Conservation (phyloP, 2,797 vertebrate genomes). For the Austrolebias charrua region DNA sequence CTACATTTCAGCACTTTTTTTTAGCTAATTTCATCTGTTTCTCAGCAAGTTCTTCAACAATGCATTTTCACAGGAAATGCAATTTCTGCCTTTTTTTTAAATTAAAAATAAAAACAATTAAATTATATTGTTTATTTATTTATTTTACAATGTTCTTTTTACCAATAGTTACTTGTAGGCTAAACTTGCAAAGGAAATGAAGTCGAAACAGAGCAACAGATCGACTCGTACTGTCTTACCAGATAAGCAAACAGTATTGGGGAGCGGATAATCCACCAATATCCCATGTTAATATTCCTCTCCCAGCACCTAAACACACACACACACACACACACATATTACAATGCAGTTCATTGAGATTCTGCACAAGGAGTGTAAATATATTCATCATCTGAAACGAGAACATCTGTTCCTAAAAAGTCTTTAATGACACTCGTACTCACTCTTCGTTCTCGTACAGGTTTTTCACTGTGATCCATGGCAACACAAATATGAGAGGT, state of each 20-base stretch:
- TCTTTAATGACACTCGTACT: constrained; percentile 64
- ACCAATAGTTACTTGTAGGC: too few species aligned
- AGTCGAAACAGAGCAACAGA: background rate
- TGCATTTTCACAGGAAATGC: too few species aligned
- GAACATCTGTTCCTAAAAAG: background rate
- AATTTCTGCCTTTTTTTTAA: too few species aligned
- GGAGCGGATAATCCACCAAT: constrained; percentile 95
- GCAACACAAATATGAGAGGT: constrained; percentile 88
- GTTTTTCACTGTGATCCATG: constrained; percentile 89
- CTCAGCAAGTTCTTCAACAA: too few species aligned
- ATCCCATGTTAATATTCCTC: constrained; percentile 93
- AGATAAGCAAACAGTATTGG: constrained; percentile 90
- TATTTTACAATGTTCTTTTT: too few species aligned
- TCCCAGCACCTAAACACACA: constrained; percentile 88
- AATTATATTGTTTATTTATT: too few species aligned
- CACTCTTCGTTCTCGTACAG: constrained; percentile 91
- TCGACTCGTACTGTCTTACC: constrained; percentile 77
- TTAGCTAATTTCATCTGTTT: too few species aligned
- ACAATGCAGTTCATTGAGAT: background rate
- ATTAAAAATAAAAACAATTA: too few species aligned
- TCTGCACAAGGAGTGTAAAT: rapidly evolving
- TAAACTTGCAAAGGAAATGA: constrained; percentile 1
- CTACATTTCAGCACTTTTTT: too few species aligned
- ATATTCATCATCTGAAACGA: background rate
- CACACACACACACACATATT: constrained; percentile 26